Evolutionary conservation across 2,113 vertebrate genomes (phyloP).

Genomic region (Taxidea taxus): DNA sequence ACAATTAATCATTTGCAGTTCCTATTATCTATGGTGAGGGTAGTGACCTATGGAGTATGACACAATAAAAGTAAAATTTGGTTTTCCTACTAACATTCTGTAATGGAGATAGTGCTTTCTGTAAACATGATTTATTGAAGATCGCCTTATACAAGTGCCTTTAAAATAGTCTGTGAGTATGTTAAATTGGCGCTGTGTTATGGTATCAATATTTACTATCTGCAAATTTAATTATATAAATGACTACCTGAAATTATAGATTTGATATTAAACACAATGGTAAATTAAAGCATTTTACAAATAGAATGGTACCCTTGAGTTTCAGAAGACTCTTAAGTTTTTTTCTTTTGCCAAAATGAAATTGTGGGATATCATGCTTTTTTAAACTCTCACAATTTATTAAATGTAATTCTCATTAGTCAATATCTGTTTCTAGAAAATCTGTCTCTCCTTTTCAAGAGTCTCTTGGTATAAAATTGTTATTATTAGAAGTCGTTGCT

Average conservation of each 20-base stretch:
- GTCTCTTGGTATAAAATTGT: background rate
- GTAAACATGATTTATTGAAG: background rate
- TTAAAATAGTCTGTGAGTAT: constrained; percentile 15
- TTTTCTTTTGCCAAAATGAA: background rate
- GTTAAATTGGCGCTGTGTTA: background rate
- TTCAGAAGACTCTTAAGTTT: background rate
- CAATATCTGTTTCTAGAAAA: background rate
- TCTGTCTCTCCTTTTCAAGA: background rate
- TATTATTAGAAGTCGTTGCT: background rate
- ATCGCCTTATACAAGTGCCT: background rate
- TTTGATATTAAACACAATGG: background rate
- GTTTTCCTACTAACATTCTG: background rate
- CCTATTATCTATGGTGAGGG: background rate
- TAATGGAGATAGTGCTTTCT: background rate
- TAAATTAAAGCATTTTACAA: background rate
- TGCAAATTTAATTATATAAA: background rate
- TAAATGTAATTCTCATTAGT: background rate
- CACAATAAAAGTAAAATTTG: background rate
- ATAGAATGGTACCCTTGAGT: background rate
- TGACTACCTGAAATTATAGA: background rate
- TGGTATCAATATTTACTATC: background rate
- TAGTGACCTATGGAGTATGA: background rate
- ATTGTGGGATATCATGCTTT: background rate
- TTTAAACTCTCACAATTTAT: background rate
- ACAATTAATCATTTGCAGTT: background rate